phyloP scores from a whole-genome alignment of 2,888 invertebrate species.

The Fragum whitleyi region DNA sequence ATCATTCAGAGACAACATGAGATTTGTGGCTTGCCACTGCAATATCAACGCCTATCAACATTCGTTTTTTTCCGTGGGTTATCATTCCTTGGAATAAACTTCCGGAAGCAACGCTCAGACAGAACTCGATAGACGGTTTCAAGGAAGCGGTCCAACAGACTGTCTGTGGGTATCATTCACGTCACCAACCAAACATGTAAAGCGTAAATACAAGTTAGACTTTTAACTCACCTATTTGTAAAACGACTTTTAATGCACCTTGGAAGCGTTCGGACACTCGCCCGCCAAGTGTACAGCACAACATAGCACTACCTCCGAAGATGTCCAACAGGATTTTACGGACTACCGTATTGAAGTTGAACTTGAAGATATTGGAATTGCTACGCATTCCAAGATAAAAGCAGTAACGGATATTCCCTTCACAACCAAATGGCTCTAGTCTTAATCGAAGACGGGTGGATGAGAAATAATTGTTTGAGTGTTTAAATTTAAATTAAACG shows the following conservation, averaged over 20 bases:
- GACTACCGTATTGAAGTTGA: too few relatives aligned
- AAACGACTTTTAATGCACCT: neutral
- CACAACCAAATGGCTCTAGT: too few relatives aligned
- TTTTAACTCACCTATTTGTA: neutral
- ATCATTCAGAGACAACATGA: too few relatives aligned
- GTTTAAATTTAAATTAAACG: too few relatives aligned
- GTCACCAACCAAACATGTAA: neutral
- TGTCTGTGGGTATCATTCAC: neutral
- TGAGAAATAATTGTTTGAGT: too few relatives aligned
- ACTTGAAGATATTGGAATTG: too few relatives aligned
- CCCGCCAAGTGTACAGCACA: neutral
- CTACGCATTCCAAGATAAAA: too few relatives aligned
- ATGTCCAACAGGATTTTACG: too few relatives aligned
- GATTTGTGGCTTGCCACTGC: neutral
- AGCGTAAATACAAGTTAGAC: neutral
- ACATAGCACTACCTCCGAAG: neutral
- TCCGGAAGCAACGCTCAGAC: neutral
- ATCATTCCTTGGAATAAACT: neutral
- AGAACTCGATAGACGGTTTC: neutral
- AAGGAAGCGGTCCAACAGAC: slow-evolving; percentile 10
- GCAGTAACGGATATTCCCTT: too few relatives aligned
- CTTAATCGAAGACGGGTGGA: too few relatives aligned
- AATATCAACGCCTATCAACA: slow-evolving; percentile 10
- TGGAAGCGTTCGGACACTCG: neutral
- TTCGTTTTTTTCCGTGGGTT: slow-evolving; percentile 13